Conservation (phyloP, 2,888 invertebrate genomes). For the Maniola hyperantus region DNA sequence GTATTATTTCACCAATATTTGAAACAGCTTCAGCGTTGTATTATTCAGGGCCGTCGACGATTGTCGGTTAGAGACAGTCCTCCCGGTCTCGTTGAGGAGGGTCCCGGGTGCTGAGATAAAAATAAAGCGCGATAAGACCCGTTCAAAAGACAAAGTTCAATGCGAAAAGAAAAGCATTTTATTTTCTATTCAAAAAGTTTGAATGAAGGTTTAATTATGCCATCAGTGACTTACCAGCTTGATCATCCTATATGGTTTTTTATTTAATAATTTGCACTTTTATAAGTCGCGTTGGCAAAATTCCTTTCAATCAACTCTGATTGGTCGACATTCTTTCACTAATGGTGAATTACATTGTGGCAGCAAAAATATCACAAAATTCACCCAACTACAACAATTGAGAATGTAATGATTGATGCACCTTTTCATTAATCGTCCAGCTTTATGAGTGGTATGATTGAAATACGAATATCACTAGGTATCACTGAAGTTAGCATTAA, state of each 20-base stretch:
- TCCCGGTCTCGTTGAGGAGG: neutral
- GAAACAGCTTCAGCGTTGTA: neutral
- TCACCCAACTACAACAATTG: no score
- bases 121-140: slow-evolving; percentile 17
- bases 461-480: no score
- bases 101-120: slow-evolving; percentile 14
- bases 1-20: neutral
- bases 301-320: no score
- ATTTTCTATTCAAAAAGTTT: slow-evolving; percentile 1
- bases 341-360: no score
- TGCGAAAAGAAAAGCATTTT: slow-evolving; percentile 8
- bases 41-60: neutral
- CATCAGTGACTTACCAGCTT: neutral
- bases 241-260: no score
- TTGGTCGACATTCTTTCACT: no score
- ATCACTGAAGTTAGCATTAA: neutral
- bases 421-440: no score
- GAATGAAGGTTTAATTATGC: slow-evolving; percentile 16
- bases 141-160: slow-evolving; percentile 18
- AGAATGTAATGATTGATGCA: no score
- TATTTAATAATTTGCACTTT: no score
- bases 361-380: no score
- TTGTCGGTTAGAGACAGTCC: neutral
- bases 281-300: no score
- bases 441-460: no score